Base-by-base conservation (phyloP, 2,797 vertebrate species). In the Esox masquinongy region DNA sequence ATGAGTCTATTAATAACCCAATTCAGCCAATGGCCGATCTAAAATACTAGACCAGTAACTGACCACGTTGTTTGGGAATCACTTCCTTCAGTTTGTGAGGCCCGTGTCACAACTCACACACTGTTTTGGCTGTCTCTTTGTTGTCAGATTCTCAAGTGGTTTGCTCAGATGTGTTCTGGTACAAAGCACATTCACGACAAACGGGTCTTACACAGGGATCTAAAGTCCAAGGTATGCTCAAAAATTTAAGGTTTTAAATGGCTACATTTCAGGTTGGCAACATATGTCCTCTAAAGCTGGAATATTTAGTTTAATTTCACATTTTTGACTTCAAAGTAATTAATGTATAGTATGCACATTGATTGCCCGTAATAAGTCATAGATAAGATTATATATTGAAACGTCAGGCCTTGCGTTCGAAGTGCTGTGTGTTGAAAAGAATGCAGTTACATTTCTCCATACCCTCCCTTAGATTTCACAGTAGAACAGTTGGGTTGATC, bases 151-250 rank as follows among this genome's bases (percentile, higher is more conserved):
- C 90, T 98, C 84, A 92, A 87, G 36, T 98, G 97, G 96, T 97
- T 98, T 85, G 90, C 93, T 79, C 95, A 99, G 77, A 95, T 99
- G 88, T 99, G 97, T 84, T 86, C 95, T 47, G 94, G 94, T 53
- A 87, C 96, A 69, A 94, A 95, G 72, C 90, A 98, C 72, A 95
- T 99, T 88, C 97, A 99, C 0, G 94, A 95, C 74, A 94, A 95
- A 77, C 87, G 88, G 66, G 95, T 97, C 50, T 88, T 98, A 73
- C 97, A 99, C 90, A 93, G 97, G 86, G 97, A 99, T 84, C 94
- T 98, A 81, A 99, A 99, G 83, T 96, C 97, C 61, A 98, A 98
- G 95, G 97, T 98, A 85, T 89, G 14, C 5, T 49, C 17, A 9
- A 1, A 17, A 12, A 8, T 29, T 39, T 39, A 39, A 12, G 43